Conservation (phyloP, 2,797 vertebrate species). For the Sternarchorhynchus goeldii region DNA sequence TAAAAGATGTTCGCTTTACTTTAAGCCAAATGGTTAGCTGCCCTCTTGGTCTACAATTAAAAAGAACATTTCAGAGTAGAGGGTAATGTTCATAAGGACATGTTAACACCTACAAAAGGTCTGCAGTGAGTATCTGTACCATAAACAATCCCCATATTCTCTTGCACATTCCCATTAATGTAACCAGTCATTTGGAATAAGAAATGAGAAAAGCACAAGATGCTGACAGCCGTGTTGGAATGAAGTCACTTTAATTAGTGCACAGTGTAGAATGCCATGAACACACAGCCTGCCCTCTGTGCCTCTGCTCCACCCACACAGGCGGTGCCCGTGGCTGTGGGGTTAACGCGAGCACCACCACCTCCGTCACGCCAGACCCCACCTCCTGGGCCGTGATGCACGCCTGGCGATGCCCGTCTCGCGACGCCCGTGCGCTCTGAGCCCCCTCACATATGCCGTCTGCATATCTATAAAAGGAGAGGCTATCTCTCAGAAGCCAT, state of each 20-base stretch:
- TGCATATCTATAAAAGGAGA: neutral
- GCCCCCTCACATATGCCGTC: neutral
- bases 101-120: neutral
- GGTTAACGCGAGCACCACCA: too few species aligned
- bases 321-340: too few species aligned
- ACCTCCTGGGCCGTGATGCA: too few species aligned
- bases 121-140: neutral
- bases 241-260: slow-evolving; percentile 10
- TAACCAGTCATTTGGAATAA: neutral
- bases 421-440: neutral
- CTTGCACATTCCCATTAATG: neutral
- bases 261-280: neutral
- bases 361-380: neutral
- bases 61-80: neutral
- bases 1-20: neutral
- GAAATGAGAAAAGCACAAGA: neutral
- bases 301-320: neutral
- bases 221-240: neutral
- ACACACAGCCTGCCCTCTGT: neutral
- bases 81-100: neutral
- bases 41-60: neutral
- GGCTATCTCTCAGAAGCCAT: slow-evolving; percentile 30
- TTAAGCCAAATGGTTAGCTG: neutral
- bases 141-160: neutral
- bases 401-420: neutral